Conservation (phyloP, 2,113 vertebrate genomes). For the Girardinichthys multiradiatus region DNA sequence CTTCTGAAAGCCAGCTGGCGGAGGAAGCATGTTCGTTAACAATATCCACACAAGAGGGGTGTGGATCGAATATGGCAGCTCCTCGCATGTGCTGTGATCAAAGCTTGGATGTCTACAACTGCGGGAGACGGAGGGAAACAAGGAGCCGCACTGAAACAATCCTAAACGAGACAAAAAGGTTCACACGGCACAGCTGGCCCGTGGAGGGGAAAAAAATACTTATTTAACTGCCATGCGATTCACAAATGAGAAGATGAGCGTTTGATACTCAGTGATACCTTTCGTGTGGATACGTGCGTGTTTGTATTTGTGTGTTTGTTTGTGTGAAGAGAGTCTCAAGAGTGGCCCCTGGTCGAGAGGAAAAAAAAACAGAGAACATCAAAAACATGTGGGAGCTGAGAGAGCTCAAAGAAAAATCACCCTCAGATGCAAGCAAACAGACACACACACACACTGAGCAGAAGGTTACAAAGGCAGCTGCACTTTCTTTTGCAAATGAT, state of each 20-base stretch:
- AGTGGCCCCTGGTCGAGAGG: conserved; percentile 62
- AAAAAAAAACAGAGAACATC: conserved; percentile 68
- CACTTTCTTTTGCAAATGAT: conserved; percentile 48
- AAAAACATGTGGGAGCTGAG: conserved; percentile 74
- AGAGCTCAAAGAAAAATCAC: conserved; percentile 65
- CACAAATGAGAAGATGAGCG: conserved; percentile 42
- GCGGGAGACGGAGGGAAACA: conserved; percentile 19
- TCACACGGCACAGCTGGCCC: conserved; percentile 57
- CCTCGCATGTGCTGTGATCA: conserved; percentile 66
- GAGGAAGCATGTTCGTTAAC: conserved; percentile 67
- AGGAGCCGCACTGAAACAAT: conserved; percentile 41
- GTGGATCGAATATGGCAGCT: conserved; percentile 67
- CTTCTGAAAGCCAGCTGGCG: conserved; percentile 67
- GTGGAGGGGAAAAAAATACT: background rate
- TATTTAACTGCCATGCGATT: conserved; percentile 37
- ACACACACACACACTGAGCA: conserved; percentile 17
- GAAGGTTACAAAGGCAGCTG: conserved; percentile 56
- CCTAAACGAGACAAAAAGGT: conserved; percentile 64
- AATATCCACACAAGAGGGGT: conserved; percentile 67
- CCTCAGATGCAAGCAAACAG: conserved; percentile 38
- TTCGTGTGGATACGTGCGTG: conserved; percentile 1
- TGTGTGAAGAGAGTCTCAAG: conserved; percentile 49
- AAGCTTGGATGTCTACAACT: conserved; percentile 59
- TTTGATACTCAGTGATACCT: conserved; percentile 31
- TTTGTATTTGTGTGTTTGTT: conserved; percentile 19